Base-by-base conservation (phyloP, 92 coral and sea anemone species). In the Blastomussa wellsi region DNA sequence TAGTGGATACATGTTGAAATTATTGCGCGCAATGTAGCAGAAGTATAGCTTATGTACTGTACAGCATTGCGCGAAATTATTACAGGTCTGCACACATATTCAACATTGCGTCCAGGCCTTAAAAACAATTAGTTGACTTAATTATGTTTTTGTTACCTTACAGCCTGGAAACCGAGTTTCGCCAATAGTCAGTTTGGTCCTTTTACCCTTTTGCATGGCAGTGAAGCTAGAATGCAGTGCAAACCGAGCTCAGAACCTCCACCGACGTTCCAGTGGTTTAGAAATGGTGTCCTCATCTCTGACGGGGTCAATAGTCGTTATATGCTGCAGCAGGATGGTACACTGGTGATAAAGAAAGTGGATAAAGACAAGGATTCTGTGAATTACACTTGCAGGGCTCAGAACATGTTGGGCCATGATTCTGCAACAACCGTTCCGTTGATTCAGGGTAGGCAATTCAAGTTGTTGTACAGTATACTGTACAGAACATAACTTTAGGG, bases 131-230 rank as follows among this genome's bases (percentile, higher is more conserved):
- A 3, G 22, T 6, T 70, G 12, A 26, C 28, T 75, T 51, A 5
- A 51, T 16, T 12, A 59, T 14, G 11, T 36, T 35, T 70, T 37
- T 11, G 7, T 35, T 22, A 8, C 35, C 51, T 32, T 28, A 29
- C 64, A 82, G 86, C 86, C 15, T 82, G 86, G 86, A 71, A 72
- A 38, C 86, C 86, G 10, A 52, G 78, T 5, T 82, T 82, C 69
- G 14, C 24, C 33, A 32, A 82, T 53, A 55, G 19, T 9, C 76
- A 36, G 70, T 82, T 71, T 29, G 86, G 86, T n/a, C 86, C 70
- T 37, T 82, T 82, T 51, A 7, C 49, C 7, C 48, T 82, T 55
- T 16, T 82, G 16, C 86, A 82, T 4, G 86, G 26, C 9, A 51
- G 29, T 53, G 28, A 82, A 70, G 78, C 78, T 37, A 82, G 39